phyloP scores from a whole-genome alignment of 2,888 invertebrate genomes.

The Hypselothyrea guttata region DNA sequence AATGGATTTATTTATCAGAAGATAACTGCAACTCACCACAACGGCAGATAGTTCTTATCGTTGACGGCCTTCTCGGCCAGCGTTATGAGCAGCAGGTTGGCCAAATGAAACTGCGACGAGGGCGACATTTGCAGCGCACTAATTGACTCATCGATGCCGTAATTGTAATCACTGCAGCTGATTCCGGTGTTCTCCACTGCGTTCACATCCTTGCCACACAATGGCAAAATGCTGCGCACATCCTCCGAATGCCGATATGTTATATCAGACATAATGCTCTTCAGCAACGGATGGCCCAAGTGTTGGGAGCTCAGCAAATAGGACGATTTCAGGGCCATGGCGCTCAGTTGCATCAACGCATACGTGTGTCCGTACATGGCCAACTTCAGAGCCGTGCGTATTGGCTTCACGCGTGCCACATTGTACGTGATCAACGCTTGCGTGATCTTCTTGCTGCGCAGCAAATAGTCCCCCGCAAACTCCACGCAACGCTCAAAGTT shows the following conservation, averaged over 20 bases:
- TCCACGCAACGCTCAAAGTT: conserved; percentile 84
- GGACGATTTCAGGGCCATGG: conserved; percentile 81
- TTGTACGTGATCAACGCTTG: conserved; percentile 92
- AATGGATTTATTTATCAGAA: not conserved
- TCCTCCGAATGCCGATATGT: conserved; percentile 81
- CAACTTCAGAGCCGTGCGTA: conserved; percentile 81
- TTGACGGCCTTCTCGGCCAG: conserved; percentile 81
- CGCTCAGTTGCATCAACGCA: conserved; percentile 82
- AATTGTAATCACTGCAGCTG: conserved; percentile 80
- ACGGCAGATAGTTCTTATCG: conserved; percentile 81
- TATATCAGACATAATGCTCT: conserved; percentile 73
- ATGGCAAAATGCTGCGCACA: conserved; percentile 73
- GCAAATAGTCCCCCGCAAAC: conserved; percentile 90
- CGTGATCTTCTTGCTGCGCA: conserved; percentile 88
- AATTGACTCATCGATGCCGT: conserved; percentile 79
- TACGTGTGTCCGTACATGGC: conserved; percentile 82
- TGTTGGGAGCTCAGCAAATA: conserved; percentile 79
- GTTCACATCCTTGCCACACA: conserved; percentile 35
- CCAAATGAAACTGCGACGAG: conserved; percentile 82
- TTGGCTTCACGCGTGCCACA: conserved; percentile 85
- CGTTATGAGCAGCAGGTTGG: conserved; percentile 81
- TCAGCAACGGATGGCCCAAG: conserved; percentile 74
- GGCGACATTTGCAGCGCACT: conserved; percentile 82
- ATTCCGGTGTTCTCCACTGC: conserved; percentile 67
- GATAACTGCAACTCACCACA: conserved; percentile 72